Base-by-base conservation (phyloP, 2,888 invertebrate species). In the Girardia tigrina region DNA sequence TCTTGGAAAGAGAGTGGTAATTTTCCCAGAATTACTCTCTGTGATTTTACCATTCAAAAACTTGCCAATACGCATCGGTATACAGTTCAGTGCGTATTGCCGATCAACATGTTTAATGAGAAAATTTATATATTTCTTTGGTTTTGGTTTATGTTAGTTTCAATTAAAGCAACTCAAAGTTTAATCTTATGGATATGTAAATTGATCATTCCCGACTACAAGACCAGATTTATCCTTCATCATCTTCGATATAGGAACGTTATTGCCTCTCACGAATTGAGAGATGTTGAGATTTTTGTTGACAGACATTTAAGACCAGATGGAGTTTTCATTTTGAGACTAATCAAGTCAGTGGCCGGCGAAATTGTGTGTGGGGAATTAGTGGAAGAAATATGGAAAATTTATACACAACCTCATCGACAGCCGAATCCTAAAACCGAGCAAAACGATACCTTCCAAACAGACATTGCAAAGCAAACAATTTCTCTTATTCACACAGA, bases 121-220 rank as follows among this genome's bases (percentile, higher is more conserved):
- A 84, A 84, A 79, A 84, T 84, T 76, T 84, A 83, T 79, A 83
- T 83, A 78, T 86, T 86, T 81, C 81, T 86, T 70, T 86, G 86
- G 86, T 86, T 85, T 81, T 86, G 86, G 86, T 81, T 86, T 74
- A 81, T 86, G 28, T 81, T 85, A 70, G 84, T 86, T n/a, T 82
- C 83, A 42, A 79, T 83, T 20, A 81, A 83, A 75, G 86, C 85
- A 77, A 79, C 82, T 72, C 80, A 82, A 78, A 84, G 83, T 79
- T 82, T 86, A 75, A 78, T 85, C 74, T 82, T 84, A 77, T 86
- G 86, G 86, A 78, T 83, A 74, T 81, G 81, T 78, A 81, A 82
- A 70, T 80, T 81, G 79, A 80, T 81, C 26, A 81, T 82, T 77
- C 79, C 82, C 76, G 81, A 80, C 74, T 81, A 81, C 75, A 79